Percentiles rank a stretch among this genome's conserved stretches.
phyloP scores from a whole-genome alignment of 1,140 invertebrate genomes.

The Theocolax elegans region DNA sequence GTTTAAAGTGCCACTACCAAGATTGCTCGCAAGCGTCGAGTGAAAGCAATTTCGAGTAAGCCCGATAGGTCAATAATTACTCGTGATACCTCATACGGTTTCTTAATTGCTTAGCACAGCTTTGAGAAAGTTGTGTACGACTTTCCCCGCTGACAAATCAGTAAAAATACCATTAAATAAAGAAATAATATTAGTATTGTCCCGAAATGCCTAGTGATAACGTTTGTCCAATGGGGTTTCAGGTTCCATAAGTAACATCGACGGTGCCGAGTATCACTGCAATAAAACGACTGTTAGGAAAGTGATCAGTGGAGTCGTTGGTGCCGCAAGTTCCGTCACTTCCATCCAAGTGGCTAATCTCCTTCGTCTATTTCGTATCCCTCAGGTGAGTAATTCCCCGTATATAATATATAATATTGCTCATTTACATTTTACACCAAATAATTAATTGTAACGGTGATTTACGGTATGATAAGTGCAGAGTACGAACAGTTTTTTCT shows the following conservation, averaged over 20 bases:
- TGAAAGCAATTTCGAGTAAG: conserved; percentile 9
- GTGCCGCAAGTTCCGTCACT: conserved; percentile 93
- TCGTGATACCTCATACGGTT: neutral
- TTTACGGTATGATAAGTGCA: too few species aligned
- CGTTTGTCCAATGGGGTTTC: too few species aligned
- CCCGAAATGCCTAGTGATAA: too few species aligned
- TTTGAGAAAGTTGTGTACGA: neutral
- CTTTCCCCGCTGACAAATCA: neutral
- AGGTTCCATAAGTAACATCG: conserved; percentile 96
- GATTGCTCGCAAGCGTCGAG: neutral
- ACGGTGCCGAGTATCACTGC: conserved; percentile 89
- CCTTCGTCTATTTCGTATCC: conserved; percentile 92
- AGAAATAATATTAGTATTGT: too few species aligned
- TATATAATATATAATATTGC: too few species aligned
- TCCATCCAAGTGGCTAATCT: conserved; percentile 97
- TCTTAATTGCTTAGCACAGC: neutral
- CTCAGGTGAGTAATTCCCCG: conserved; percentile 83
- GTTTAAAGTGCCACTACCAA: conserved; percentile 1
- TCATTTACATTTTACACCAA: too few species aligned
- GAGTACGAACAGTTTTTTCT: too few species aligned
- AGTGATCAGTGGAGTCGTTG: conserved; percentile 95
- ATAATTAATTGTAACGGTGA: too few species aligned
- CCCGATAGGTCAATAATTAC: conserved; percentile 14
- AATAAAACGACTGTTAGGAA: conserved; percentile 85
- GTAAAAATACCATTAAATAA: neutral